Evolutionary conservation across 2,113 vertebrate genomes (phyloP), one percentile per base, ranked within the genome.

Genomic region (Nanorana parkeri): DNA sequence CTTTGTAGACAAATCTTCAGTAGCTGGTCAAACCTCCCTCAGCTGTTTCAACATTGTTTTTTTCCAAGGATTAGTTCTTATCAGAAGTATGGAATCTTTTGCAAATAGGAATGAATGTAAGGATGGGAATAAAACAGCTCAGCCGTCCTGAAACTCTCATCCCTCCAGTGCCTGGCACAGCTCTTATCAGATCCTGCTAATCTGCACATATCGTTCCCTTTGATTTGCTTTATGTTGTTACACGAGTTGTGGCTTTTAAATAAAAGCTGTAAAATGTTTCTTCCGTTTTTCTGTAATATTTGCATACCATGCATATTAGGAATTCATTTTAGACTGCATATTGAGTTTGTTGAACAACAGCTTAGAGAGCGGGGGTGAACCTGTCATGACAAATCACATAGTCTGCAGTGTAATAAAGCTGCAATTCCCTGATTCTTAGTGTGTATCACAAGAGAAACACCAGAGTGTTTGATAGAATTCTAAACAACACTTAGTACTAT

Each of bases 221-320:
- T 68, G 8, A 51, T 51, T 51, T 52, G 17, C 52, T 68, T 19
- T 3, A 19, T 28, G 32, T 20, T 13, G 41, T 68, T 56, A 71
- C 15, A 32, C 0, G 23, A 5, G 13, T 41, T 61, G 11, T 11
- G 32, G 28, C 10, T 61, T 36, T 36, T 60, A 3, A 21, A 78
- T 68, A 52, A 56, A 77, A 67, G 28, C 77, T 78, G 63, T 78
- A 68, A 68, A 78, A 56, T 36, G 26, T 67, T 29, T 68, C 51
- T 52, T 52, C 63, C n/a, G 61, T 63, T 60, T 17, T 75, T 75
- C 32, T 64, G 32, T n/a, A 78, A 65, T 54, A 66, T 78, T 67
- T 67, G 17, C 54, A 29, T 55, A 29, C 17, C 15, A 52, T 29
- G 52, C 47, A 56, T 73, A 32, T 58, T 32, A 56, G 52, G 26